A percentile compares a stretch with the other conserved stretches of the same genome.
Conservation (phyloP, 2,888 invertebrate genomes). For the Syrista parreyssii region DNA sequence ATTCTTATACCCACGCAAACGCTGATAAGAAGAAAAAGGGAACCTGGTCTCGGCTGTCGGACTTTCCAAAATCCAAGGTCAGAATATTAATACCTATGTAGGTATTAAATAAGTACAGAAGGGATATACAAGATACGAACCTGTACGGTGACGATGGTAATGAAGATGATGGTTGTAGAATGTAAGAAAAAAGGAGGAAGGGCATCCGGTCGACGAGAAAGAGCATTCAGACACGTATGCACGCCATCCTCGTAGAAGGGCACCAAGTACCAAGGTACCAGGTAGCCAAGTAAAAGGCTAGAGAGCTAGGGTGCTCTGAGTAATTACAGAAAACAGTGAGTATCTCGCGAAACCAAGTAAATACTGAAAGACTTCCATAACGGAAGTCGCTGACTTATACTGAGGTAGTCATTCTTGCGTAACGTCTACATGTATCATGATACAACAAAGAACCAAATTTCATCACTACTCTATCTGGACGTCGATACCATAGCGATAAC, state of each 20-base stretch:
- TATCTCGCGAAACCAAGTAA: too few species aligned
- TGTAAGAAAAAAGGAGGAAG: constrained; percentile 33
- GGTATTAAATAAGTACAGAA: not conserved
- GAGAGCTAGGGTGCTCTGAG: too few species aligned
- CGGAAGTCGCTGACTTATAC: too few species aligned
- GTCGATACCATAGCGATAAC: too few species aligned
- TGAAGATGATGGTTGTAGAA: constrained; percentile 45
- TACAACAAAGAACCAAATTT: not conserved
- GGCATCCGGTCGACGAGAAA: constrained; percentile 51
- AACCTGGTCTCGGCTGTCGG: not conserved
- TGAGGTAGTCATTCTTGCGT: not conserved
- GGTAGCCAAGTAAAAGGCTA: too few species aligned
- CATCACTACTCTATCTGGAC: too few species aligned
- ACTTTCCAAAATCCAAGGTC: not conserved
- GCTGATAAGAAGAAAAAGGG: not conserved
- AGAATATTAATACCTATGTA: not conserved
- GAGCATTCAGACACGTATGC: constrained; percentile 38
- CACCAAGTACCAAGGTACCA: too few species aligned
- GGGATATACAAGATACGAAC: not conserved
- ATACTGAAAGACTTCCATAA: too few species aligned
- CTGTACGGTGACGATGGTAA: constrained; percentile 41
- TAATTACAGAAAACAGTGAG: too few species aligned
- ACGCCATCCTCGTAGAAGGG: not conserved
- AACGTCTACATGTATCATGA: not conserved
- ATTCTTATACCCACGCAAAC: not conserved